Evolutionary conservation across 1,140 invertebrate genomes (phyloP), one percentile per base, ranked within the genome.

Genomic region (Drosophila elegans): DNA sequence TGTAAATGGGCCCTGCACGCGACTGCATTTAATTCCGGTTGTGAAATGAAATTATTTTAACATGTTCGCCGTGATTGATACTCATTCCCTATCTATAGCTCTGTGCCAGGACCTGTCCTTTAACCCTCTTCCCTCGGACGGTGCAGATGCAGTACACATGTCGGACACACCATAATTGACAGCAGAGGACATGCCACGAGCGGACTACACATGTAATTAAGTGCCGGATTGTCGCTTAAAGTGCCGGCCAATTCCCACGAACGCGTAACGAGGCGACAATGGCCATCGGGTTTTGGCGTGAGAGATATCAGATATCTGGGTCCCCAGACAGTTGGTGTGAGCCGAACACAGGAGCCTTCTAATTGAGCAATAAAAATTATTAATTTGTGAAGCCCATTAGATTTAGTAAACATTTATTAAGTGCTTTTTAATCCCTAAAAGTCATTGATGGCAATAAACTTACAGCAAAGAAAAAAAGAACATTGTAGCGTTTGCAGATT

Each of bases 11-110:
- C 34, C 11, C 44, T 52, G 72, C 83, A 86, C 83, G 83, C 83
- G 79, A 88, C 42, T 83, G 67, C 84, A 88, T 88, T 88, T 88
- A 79, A 88, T 88, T 85, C 38, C 68, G 34, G 29, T 88, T 88
- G 67, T 77, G 80, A 63, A 84, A 85, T 80, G 74, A 46, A 83
- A 86, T 89, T 83, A 83, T 77, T 88, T 78, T 74, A 83, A 89
- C 83, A 88, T 86, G 84, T 88, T 69, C 72, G 69, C 67, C 69
- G 68, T 89, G 83, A 89, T 88, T 88, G 83, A 88, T 89, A 73
- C 79, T 51, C 76, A 49, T 21, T 36, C 60, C 61, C 49, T 9
- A 11, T 25, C 64, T 5, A 9, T 2, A 10, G 10, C 32, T 27
- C 46, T 51, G 5, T 16, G 51, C 29, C 16, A 41, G 53, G 27